A percentile compares a stretch with the other conserved stretches of the same genome.
These are phyloP conservation scores for Podarcis siculus DNA, from an alignment of 2,797 vertebrate species.

Conservation along the genomic window DNA sequence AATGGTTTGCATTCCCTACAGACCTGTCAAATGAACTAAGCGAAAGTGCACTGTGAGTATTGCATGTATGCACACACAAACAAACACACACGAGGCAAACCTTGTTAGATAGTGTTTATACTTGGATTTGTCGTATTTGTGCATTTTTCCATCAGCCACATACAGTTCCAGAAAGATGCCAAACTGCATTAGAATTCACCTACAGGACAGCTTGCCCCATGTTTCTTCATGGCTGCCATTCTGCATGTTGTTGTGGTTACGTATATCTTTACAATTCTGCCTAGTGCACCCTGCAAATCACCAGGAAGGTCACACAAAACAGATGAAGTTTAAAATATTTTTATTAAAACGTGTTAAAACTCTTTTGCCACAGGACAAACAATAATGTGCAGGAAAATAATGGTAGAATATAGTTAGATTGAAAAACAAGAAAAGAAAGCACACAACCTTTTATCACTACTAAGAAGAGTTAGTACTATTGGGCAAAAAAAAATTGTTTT, in stretches of 20 bases:
- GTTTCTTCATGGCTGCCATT: constrained; percentile 31
- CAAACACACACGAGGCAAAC: neutral
- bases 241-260: neutral
- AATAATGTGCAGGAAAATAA: neutral
- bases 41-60: neutral
- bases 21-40: neutral
- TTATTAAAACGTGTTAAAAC: neutral
- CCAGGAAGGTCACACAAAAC: neutral
- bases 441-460: neutral
- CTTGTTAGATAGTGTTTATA: neutral
- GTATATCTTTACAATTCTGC: neutral
- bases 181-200: neutral
- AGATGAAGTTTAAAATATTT: neutral
- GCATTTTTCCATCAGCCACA: neutral
- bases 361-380: neutral
- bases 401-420: neutral
- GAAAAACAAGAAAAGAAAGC: neutral
- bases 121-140: too few species aligned
- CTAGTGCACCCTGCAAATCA: neutral
- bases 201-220: constrained; percentile 29
- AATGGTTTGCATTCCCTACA: neutral
- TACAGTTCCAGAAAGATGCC: neutral
- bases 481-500: neutral
- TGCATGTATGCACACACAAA: neutral
- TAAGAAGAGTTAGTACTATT: neutral